phyloP scores from a whole-genome alignment of 2,113 vertebrate genomes.

The Orcinus orca region DNA sequence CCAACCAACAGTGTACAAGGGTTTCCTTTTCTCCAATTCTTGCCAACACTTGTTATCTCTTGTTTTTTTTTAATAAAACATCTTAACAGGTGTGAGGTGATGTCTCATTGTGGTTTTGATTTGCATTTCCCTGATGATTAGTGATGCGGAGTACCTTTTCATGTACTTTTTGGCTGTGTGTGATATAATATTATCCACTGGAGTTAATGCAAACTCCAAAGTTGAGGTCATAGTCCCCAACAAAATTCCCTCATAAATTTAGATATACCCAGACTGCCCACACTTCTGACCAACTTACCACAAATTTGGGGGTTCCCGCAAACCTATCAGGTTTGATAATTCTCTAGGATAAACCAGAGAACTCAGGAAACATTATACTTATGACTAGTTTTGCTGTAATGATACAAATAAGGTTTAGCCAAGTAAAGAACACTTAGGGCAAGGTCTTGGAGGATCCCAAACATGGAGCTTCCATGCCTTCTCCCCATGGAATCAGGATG shows the following conservation, averaged over 20 bases:
- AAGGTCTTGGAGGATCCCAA: not conserved
- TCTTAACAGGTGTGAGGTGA: not conserved
- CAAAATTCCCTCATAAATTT: not conserved
- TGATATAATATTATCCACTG: not conserved
- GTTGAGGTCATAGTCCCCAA: not conserved
- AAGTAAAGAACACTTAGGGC: not conserved
- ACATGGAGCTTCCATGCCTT: not conserved
- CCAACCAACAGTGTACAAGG: not conserved
- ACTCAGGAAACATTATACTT: not conserved
- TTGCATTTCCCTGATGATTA: not conserved
- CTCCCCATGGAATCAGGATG: not conserved
- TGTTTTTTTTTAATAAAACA: not conserved
- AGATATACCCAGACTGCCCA: not conserved
- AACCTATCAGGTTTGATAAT: not conserved
- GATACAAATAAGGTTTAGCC: not conserved
- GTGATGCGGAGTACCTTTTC: not conserved
- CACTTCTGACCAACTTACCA: not conserved
- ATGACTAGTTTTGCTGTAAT: not conserved
- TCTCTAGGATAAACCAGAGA: not conserved
- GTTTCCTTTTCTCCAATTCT: not conserved
- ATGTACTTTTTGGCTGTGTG: not conserved
- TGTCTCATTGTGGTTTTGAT: not conserved
- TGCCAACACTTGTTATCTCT: not conserved
- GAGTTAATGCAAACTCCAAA: not conserved
- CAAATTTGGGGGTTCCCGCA: not conserved